These are phyloP conservation scores for Chrysotoxum bicinctum DNA, from an alignment of 2,888 invertebrate species.

Conservation along the genomic window DNA sequence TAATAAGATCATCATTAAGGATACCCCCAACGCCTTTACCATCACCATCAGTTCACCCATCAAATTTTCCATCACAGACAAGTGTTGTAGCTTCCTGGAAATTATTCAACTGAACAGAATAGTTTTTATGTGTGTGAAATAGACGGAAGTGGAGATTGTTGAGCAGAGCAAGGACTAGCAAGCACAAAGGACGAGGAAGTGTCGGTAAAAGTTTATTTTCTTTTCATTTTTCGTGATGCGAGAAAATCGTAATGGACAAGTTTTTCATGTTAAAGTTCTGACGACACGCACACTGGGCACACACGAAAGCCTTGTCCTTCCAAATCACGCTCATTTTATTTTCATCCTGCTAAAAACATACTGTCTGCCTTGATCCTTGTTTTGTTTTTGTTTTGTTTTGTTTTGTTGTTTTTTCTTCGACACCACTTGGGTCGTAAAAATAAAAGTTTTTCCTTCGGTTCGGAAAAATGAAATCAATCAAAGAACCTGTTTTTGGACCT, in stretches of 20 bases:
- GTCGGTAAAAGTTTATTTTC: conserved; percentile 61
- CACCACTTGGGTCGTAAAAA: conserved; percentile 25
- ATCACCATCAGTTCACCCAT: neutral
- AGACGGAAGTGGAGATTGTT: neutral
- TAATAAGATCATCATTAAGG: conserved; percentile 73
- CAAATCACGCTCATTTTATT: conserved; percentile 55
- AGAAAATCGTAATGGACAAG: conserved; percentile 67
- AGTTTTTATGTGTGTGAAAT: neutral
- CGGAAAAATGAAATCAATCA: conserved; percentile 57
- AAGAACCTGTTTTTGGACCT: neutral
- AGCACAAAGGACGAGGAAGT: conserved; percentile 34
- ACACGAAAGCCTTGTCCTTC: conserved; percentile 48
- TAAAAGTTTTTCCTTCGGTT: conserved; percentile 34
- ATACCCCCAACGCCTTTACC: neutral
- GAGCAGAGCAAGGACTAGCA: neutral
- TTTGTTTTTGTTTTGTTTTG: conserved; percentile 18
- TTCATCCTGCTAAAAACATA: conserved; percentile 24
- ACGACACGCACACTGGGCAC: conserved; percentile 36
- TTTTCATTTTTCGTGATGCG: conserved; percentile 27
- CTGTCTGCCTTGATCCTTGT: conserved; percentile 23
- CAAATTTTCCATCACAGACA: neutral
- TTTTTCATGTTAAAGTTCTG: conserved; percentile 57
- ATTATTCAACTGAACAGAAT: conserved; percentile 33
- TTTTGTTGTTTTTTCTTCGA: neutral
- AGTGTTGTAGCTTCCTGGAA: conserved; percentile 41